Base-by-base conservation (phyloP, 1,140 invertebrate species). In the Drosophila novamexicana region DNA sequence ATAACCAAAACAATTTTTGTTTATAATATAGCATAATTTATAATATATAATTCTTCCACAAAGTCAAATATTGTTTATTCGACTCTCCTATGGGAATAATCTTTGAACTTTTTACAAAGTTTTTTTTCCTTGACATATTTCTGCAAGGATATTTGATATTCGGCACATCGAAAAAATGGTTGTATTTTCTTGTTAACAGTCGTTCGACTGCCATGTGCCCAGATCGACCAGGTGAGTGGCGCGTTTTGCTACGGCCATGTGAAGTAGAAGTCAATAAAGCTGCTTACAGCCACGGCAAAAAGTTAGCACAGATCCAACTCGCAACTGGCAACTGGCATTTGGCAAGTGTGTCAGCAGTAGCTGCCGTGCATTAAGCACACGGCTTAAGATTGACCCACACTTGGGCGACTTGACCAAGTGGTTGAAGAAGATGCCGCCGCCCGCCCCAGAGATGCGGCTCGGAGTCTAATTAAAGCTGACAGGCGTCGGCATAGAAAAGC, bases 381-480 rank as follows among this genome's bases (percentile, higher is more conserved):
- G 79, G 79, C 82, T 85, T 86, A 79, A 72, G 81, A 81, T 82
- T 85, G 75, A 56, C 70, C 82, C 56, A 80, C 40, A 64, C 57
- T 59, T 45, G 42, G 69, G 32, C 59, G 22, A 63, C 22, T 12
- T 40, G 32, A 45, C 47, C 44, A 61, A 63, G 49, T 67, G 56
- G 53, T 45, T 47, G 39, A 57, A 65, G 62, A 54, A 65, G 62
- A 54, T 52, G 49, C 16, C 22, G 22, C 22, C 22, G 22, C 22
- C 22, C 22, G 4, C 22, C 4, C 22, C 22, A 29, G n/a, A 18
- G 64, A 37, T 37, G 56, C 12, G 32, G 53, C 75, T n/a, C 42
- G 37, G 78, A 71, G 62, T 66, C 66, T 75, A 86, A 88, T 88
- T 88, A 88, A 74, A 71, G 79, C 54, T 79, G 83, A 72, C 80